Conservation (phyloP, 2,888 invertebrate genomes). For the Cerceris rybyensis region DNA sequence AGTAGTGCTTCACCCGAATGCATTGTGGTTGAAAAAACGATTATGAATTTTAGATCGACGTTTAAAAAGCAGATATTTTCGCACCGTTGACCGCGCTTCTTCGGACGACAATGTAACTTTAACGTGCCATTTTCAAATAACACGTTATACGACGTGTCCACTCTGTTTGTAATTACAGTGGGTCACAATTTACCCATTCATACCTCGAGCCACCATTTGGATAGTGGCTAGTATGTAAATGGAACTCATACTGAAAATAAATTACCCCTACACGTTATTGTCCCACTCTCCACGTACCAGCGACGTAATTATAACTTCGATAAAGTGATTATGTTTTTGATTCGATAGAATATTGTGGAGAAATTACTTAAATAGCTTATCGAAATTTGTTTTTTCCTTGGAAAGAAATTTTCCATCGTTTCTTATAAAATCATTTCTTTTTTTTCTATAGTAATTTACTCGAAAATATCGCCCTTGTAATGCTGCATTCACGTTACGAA, state of each 20-base stretch:
- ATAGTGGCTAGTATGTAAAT: background rate
- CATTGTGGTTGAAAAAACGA: too few species aligned
- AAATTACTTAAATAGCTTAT: background rate
- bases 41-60: background rate
- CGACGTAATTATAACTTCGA: conserved; percentile 2
- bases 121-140: conserved; percentile 6
- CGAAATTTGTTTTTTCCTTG: background rate
- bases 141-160: conserved; percentile 8
- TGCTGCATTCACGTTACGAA: too few species aligned
- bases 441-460: too few species aligned
- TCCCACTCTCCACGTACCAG: background rate
- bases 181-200: conserved; percentile 23
- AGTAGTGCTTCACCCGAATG: too few species aligned
- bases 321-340: background rate
- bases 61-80: background rate
- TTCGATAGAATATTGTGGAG: background rate
- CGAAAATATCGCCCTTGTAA: too few species aligned
- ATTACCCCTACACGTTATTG: background rate
- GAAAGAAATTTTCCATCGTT: too few species aligned
- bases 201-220: background rate
- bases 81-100: background rate
- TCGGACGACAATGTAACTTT: background rate
- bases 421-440: too few species aligned
- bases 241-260: conserved; percentile 12
- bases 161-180: conserved; percentile 22